A percentile compares a stretch with the other conserved stretches of the same genome.
phyloP scores from a whole-genome alignment of 2,797 vertebrate species.

The Lithobates sylvaticus region DNA sequence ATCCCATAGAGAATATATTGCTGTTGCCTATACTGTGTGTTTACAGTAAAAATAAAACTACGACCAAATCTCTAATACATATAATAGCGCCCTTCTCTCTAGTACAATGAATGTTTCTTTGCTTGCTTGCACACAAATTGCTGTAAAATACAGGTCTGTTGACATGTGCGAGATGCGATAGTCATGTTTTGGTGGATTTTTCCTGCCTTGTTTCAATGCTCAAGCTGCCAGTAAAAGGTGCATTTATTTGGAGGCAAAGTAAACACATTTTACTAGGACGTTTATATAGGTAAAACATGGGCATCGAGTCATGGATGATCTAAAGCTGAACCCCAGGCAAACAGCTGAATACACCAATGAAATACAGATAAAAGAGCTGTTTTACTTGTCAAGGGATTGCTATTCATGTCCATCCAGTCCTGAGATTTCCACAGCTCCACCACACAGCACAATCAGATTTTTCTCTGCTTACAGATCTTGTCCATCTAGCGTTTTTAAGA shows the following conservation, averaged over 20 bases:
- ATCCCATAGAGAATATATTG: too few species aligned
- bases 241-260: not conserved
- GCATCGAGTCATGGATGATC: not conserved
- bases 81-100: not conserved
- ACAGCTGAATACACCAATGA: too few species aligned
- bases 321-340: not conserved
- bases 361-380: too few species aligned
- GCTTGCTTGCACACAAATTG: not conserved
- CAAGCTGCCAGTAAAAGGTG: not conserved
- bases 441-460: too few species aligned
- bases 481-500: too few species aligned
- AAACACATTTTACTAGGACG: not conserved
- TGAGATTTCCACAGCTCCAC: too few species aligned
- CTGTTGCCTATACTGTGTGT: too few species aligned
- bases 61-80: not conserved
- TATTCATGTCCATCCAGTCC: too few species aligned
- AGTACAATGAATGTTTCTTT: constrained; percentile 22
- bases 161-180: not conserved
- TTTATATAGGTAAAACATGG: too few species aligned
- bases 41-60: too few species aligned
- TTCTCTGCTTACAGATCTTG: too few species aligned
- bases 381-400: too few species aligned
- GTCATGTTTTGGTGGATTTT: not conserved
- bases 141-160: not conserved
- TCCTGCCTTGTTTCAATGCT: not conserved